A percentile compares a stretch with the other conserved stretches of the same genome.
These are phyloP conservation scores for Heliocidaris tuberculata DNA, from an alignment of 35 echinoderm and acorn worm genomes.

Conservation along the genomic window DNA sequence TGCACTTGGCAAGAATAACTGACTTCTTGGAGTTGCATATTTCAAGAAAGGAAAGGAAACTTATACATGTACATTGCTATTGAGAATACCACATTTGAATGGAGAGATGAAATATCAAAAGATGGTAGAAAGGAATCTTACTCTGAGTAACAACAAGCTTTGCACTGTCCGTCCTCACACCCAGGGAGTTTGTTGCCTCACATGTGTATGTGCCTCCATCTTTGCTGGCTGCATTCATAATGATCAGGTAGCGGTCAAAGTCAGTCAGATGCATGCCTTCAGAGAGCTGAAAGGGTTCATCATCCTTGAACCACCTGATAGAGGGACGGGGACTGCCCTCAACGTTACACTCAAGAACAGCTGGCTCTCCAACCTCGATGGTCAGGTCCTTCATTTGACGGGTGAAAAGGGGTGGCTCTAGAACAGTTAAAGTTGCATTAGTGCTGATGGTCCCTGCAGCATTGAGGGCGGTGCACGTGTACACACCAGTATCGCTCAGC, in stretches of 20 bases:
- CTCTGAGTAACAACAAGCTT: slow-evolving; percentile 57
- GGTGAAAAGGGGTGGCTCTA: slow-evolving; percentile 72
- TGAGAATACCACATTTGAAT: not conserved
- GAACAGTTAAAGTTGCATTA: slow-evolving; percentile 89
- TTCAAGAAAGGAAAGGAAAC: not conserved
- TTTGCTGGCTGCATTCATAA: slow-evolving; percentile 49
- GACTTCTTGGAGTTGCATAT: not conserved
- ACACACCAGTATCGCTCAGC: slow-evolving; percentile 77
- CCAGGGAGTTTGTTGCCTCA: slow-evolving; percentile 67
- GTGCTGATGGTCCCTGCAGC: slow-evolving; percentile 81
- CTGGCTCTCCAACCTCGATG: slow-evolving; percentile 56
- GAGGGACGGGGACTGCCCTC: slow-evolving; percentile 70
- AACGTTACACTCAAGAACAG: slow-evolving; percentile 78
- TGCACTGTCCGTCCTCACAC: slow-evolving; percentile 51
- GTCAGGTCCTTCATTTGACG: slow-evolving; percentile 56
- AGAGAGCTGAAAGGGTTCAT: slow-evolving; percentile 29
- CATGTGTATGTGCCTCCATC: slow-evolving; percentile 83
- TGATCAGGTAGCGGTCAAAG: slow-evolving; percentile 68
- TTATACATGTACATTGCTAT: not conserved
- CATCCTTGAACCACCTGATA: slow-evolving; percentile 82
- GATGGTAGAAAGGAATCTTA: slow-evolving; percentile 21
- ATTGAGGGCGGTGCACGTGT: slow-evolving; percentile 91
- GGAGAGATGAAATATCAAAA: not conserved
- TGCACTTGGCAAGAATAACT: not conserved
- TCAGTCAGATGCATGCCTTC: slow-evolving; percentile 66